A percentile compares a stretch with the other conserved stretches of the same genome.
Evolutionary conservation across 2,888 invertebrate genomes (phyloP).

Genomic region (Parnassius orleans): DNA sequence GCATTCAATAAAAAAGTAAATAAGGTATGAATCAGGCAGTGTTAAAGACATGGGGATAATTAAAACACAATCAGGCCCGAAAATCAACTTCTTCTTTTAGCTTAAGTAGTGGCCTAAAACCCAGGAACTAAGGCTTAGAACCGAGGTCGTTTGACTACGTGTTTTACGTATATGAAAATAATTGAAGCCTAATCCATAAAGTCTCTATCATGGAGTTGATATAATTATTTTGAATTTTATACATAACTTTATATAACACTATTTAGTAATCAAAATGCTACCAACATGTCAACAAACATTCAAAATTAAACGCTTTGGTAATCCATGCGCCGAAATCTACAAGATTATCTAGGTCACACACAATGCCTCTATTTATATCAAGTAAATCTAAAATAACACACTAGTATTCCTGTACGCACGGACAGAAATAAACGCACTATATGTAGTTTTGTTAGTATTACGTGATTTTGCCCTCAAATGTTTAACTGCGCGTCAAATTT

Average conservation of each 20-base stretch:
- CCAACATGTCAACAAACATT: constrained; percentile 19
- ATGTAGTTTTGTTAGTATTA: constrained; percentile 30
- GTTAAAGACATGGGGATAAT: too few species aligned
- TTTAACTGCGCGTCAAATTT: constrained; percentile 1
- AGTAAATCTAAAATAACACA: constrained; percentile 67
- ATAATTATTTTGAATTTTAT: too few species aligned
- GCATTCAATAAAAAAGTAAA: too few species aligned
- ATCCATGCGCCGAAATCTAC: constrained; percentile 13
- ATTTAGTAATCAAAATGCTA: neutral
- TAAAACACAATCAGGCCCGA: too few species aligned
- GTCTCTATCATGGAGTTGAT: too few species aligned
- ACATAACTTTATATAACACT: neutral
- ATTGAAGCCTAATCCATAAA: too few species aligned
- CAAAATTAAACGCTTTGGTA: constrained; percentile 2
- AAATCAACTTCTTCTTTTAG: too few species aligned
- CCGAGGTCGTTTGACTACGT: too few species aligned
- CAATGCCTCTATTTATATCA: constrained; percentile 74
- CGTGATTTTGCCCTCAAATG: constrained; percentile 15
- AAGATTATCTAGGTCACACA: constrained; percentile 33
- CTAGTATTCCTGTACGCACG: constrained; percentile 67
- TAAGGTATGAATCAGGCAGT: too few species aligned
- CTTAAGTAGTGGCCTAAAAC: too few species aligned
- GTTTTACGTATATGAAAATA: too few species aligned
- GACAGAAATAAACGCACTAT: constrained; percentile 62
- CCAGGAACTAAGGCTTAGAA: too few species aligned